Base-by-base conservation (phyloP, 2,888 invertebrate species). In the Eupsilia transversa region DNA sequence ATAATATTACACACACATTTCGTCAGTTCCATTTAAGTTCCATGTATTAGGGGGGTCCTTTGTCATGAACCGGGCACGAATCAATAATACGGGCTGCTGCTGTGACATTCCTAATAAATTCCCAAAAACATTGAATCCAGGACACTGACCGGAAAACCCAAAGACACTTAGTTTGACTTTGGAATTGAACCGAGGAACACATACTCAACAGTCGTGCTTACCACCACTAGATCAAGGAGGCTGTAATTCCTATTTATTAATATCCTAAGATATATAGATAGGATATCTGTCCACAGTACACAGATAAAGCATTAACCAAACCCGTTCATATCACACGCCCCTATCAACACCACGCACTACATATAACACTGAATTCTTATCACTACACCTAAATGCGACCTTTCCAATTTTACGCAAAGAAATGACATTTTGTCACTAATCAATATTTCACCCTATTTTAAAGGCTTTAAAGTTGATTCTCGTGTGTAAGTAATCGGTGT, bases 311-410 rank as follows among this genome's bases (percentile, higher is more conserved):
- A n/a, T n/a, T n/a, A n/a, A n/a, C 52, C 52, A 30, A 46, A 23
- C 23, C 23, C n/a, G 1, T 54, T 30, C 64, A 60, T 52, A 74
- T 43, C 57, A 46, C 66, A 38, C 69, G 59, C 54, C 69, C 33
- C 20, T 46, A 43, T 41, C 33, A 54, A 63, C 67, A 67, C 56
- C 59, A 64, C 46, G n/a, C 57, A 72, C 67, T 81, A 10, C 2
- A 0, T 41, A 66, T 60, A 81, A 79, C 73, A 83, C 76, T 80
- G 87, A 89, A 89, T 89, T 88, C 89, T 90, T 91, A 91, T 91
- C 90, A 86, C 80, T 81, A 87, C 86, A 88, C 85, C 89, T 89
- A 89, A 89, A 91, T 87, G 89, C 87, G 87, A 87, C 88, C 88
- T 89, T 90, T 85, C 86, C 87, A 87, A 91, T 89, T 88, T 91